Base-by-base conservation (phyloP, 2,113 vertebrate genomes). In the Choloepus hoffmanni region DNA sequence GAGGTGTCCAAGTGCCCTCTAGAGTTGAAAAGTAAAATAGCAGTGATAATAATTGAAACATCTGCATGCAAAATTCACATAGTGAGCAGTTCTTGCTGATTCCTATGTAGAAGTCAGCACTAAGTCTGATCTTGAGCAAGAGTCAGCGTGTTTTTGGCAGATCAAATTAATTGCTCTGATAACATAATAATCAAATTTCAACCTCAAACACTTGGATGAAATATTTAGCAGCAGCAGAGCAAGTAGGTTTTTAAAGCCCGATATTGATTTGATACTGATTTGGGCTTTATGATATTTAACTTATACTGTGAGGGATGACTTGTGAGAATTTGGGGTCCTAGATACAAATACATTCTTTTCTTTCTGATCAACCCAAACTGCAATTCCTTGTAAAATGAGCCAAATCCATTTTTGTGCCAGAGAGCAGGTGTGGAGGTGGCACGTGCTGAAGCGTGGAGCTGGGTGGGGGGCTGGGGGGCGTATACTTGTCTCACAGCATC, bases 41-140 rank as follows among this genome's bases (percentile, higher is more conserved):
- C 19, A 60, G 53, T 30, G 36, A 11, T 0, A 1, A 26, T 9
- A 30, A 10, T 0, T 0, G 14, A 21, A n/a, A 15, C 0, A 0
- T 0, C 5, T 9, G 68, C n/a, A 36, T 7, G 24, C 3, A 1
- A 13, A 2, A 1, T 24, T 33, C 3, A 48, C 5, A 0, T 0
- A 14, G 81, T 2, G 26, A 50, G 74, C 26, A 5, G 50, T 11
- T 30, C 82, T 26, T 88, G 74, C 50, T 24, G 97, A 95, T 26
- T 43, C 40, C 60, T 45, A 16, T 95, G 9, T 60, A 68, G 53
- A 24, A 50, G 72, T 21, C 1, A 68, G 79, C 33, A 28, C 68
- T 43, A 83, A 85, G 73, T 74, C 76, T 92, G 83, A 21, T 89
- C 81, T 74, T 72, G 15, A 55, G 89, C 50, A 62, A 93, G 63